Base-by-base conservation (phyloP, 2,113 vertebrate species). In the Cyprinodon tularosa region DNA sequence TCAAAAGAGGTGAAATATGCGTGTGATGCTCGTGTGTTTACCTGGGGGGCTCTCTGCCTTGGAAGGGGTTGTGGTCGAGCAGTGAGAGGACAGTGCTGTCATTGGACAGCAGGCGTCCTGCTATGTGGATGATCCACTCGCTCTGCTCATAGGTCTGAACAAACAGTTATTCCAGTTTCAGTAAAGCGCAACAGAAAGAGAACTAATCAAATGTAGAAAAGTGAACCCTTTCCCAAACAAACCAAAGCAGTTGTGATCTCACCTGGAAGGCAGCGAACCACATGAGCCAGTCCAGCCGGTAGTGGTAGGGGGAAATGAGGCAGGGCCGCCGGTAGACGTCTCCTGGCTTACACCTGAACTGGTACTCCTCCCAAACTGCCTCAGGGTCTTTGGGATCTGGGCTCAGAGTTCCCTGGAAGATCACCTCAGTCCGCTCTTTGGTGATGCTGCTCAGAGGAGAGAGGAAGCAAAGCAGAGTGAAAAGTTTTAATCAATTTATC, bases 261-360 rank as follows among this genome's bases (percentile, higher is more conserved):
- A 97, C 97, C 96, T 99, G 97, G 87, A 99, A 97, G 65, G 97
- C 96, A 0, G 97, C 96, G 0, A 99, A 97, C 98, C 98, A 99
- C 98, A 99, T 98, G 17, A 99, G 97, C 98, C 98, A 99, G 93
- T 99, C 98, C 7, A 99, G 95, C 59, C 97, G 94, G 86, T 98
- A 95, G 92, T 99, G 98, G 90, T 98, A 99, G 0, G 98, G 98
- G 0, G 93, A 95, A 61, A 98, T 93, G 45, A 98, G 84, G 85
- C 98, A 99, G 0, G 98, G 97, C 5, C 93, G 91, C 38, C 94
- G 82, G 72, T 83, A 78, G 62, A 95, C 0, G 42, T 95, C 94
- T 0, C 98, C 98, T 0, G 97, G 97, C 80, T 99, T 99, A 89
- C 98, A 99, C 72, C 94, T 91, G 89, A 99, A 99, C 75, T 98